phyloP scores from a whole-genome alignment of 2,113 vertebrate genomes.

The Melanostigma gelatinosum region DNA sequence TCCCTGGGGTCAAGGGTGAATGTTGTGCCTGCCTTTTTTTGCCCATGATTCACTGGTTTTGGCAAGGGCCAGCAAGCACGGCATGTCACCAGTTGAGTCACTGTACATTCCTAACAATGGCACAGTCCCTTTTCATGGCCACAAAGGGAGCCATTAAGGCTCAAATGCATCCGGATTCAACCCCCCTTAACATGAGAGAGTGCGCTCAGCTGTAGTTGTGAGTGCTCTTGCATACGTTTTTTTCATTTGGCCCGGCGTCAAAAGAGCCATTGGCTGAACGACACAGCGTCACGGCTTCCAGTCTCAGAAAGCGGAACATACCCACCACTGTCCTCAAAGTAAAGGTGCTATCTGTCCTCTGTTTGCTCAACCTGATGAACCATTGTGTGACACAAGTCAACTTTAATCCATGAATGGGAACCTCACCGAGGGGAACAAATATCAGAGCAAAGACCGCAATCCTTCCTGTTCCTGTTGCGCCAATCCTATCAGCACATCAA shows the following conservation, averaged over 20 bases:
- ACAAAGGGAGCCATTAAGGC: conserved; percentile 46
- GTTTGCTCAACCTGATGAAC: conserved; percentile 38
- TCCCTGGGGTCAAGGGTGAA: neutral
- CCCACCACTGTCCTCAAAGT: neutral
- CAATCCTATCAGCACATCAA: conserved; percentile 1
- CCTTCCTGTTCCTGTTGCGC: conserved; percentile 41
- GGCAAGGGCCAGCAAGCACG: conserved; percentile 35
- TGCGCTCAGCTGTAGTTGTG: conserved; percentile 5
- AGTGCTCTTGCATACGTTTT: conserved; percentile 20
- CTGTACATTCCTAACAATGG: conserved; percentile 35
- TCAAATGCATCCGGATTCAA: conserved; percentile 30
- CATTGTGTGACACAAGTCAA: conserved; percentile 27
- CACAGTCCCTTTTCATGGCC: conserved; percentile 27
- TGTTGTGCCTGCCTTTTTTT: conserved; percentile 25
- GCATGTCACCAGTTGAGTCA: conserved; percentile 51
- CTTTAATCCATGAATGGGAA: conserved; percentile 36
- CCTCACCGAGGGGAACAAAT: conserved; percentile 25
- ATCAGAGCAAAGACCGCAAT: conserved; percentile 20
- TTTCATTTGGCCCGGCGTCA: conserved; percentile 28
- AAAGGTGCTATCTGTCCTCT: conserved; percentile 4
- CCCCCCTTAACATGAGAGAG: conserved; percentile 13
- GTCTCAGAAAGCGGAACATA: neutral
- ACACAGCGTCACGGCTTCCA: neutral
- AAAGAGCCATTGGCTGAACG: conserved; percentile 6
- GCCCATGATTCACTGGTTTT: conserved; percentile 35